phyloP scores from a whole-genome alignment of 2,888 invertebrate genomes.

The Diaphora mendica region DNA sequence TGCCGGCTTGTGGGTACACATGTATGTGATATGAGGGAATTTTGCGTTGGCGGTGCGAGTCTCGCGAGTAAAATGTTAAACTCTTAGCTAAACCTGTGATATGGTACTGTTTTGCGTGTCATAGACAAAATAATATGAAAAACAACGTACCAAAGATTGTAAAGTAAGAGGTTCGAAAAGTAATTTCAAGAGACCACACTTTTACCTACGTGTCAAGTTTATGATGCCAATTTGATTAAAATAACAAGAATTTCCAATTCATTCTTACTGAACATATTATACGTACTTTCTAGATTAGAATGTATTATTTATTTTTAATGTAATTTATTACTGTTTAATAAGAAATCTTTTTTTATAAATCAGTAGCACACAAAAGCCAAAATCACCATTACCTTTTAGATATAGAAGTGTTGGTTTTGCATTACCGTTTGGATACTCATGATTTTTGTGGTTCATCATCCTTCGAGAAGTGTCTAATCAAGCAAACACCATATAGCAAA shows the following conservation, averaged over 20 bases:
- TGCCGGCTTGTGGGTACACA: constrained; percentile 18
- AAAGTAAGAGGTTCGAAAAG: background rate
- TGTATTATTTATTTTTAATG: too few relatives aligned
- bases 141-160: background rate
- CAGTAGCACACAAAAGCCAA: background rate
- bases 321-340: too few relatives aligned
- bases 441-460: too few relatives aligned
- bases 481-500: background rate
- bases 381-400: background rate
- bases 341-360: background rate
- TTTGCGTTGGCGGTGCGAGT: constrained; percentile 17
- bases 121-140: background rate
- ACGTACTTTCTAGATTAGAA: too few relatives aligned
- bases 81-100: constrained; percentile 11
- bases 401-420: too few relatives aligned
- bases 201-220: background rate
- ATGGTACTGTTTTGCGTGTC: background rate
- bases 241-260: too few relatives aligned
- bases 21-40: constrained; percentile 15
- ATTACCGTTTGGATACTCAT: too few relatives aligned
- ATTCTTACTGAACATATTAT: too few relatives aligned
- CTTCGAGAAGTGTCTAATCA: too few relatives aligned
- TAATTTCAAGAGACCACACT: background rate
- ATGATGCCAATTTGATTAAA: too few relatives aligned
- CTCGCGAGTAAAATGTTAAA: constrained; percentile 16